Conservation (phyloP, 2,888 invertebrate genomes). For the Hemaris fuciformis region DNA sequence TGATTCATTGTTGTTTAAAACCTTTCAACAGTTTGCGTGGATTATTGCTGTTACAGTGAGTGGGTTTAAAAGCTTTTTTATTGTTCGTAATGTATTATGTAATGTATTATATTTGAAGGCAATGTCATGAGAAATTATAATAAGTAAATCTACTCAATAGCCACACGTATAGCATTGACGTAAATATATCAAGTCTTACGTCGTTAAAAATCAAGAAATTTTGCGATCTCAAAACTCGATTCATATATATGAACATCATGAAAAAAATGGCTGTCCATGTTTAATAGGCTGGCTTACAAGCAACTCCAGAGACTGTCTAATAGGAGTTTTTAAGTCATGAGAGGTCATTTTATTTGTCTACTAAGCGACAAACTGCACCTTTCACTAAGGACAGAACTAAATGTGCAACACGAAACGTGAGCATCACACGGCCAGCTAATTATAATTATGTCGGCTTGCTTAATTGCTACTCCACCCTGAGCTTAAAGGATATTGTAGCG, state of each 20-base stretch:
- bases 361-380: not conserved
- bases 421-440: not conserved
- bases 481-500: not conserved
- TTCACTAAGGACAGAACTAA: not conserved
- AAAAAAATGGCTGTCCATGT: too few relatives aligned
- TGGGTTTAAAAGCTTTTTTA: not conserved
- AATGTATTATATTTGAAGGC: too few relatives aligned
- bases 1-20: slow-evolving; percentile 8
- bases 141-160: too few relatives aligned
- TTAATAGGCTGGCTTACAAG: too few relatives aligned
- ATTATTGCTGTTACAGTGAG: not conserved
- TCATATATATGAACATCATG: too few relatives aligned
- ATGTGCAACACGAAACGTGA: not conserved
- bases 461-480: not conserved
- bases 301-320: too few relatives aligned
- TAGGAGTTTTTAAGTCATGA: too few relatives aligned
- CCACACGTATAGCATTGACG: too few relatives aligned
- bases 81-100: not conserved
- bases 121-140: too few relatives aligned
- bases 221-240: too few relatives aligned
- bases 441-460: not conserved
- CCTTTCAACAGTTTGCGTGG: not conserved
- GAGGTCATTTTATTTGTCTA: not conserved
- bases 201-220: too few relatives aligned
- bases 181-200: too few relatives aligned